phyloP scores from a whole-genome alignment of 2,797 vertebrate species.

The Craterocephalus amniculus region DNA sequence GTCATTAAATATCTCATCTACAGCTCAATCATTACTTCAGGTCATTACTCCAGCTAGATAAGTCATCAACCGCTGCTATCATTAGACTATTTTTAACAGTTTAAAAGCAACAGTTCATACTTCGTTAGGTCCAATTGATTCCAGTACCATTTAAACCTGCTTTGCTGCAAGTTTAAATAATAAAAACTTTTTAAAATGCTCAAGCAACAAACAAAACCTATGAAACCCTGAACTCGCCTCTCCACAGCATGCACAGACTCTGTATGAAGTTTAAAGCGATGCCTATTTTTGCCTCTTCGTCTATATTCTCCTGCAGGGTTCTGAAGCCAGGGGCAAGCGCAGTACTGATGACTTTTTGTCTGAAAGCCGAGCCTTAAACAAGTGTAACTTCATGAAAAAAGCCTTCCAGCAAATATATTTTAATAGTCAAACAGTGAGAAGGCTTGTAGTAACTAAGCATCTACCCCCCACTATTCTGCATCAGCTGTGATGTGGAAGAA shows the following conservation, averaged over 20 bases:
- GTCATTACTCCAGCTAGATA: conserved; percentile 59
- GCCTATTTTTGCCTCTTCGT: background rate
- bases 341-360: background rate
- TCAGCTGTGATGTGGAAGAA: background rate
- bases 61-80: conserved; percentile 55
- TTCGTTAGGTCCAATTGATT: background rate
- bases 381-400: background rate
- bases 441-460: background rate
- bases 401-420: background rate
- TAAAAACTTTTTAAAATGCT: background rate
- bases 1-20: conserved; percentile 70
- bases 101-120: conserved; percentile 19
- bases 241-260: background rate
- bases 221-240: background rate
- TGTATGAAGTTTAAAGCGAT: background rate
- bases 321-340: background rate
- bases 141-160: background rate
- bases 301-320: background rate
- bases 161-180: background rate
- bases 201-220: background rate
- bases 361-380: background rate
- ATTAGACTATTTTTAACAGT: conserved; percentile 33
- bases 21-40: conserved; percentile 57
- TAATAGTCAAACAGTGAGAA: background rate
- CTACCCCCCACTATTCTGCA: background rate